Conservation (phyloP, 2,113 vertebrate species). For the Sorex araneus region DNA sequence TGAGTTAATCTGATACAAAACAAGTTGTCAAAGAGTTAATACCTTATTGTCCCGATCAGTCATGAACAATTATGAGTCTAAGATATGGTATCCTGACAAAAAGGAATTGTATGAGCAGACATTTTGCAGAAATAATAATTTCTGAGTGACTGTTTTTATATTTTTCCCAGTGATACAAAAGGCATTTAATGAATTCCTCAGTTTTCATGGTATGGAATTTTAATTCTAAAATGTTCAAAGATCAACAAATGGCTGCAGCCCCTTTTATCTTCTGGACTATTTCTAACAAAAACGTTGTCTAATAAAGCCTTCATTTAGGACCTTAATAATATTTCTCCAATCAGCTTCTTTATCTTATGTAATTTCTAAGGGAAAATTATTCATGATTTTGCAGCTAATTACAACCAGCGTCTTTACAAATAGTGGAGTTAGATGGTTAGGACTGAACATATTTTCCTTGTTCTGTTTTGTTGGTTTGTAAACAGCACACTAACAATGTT, state of each 20-base stretch:
- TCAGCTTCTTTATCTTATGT: neutral
- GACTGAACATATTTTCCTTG: neutral
- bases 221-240: conserved; percentile 38
- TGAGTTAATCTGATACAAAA: conserved; percentile 41
- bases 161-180: neutral
- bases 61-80: neutral
- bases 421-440: no score
- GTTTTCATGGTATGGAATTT: conserved; percentile 47
- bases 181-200: conserved; percentile 33
- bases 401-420: conserved; percentile 38
- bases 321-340: conserved; percentile 64
- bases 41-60: neutral
- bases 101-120: neutral
- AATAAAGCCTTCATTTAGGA: neutral
- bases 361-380: neutral
- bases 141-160: no score
- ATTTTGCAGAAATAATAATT: conserved; percentile 74
- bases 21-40: neutral
- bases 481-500: neutral
- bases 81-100: neutral
- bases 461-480: conserved; percentile 22
- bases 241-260: neutral
- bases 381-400: conserved; percentile 42
- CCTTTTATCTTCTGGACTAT: conserved; percentile 53
- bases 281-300: conserved; percentile 62